Evolutionary conservation across 2,113 vertebrate genomes (phyloP).

Genomic region (Lepus timidus): DNA sequence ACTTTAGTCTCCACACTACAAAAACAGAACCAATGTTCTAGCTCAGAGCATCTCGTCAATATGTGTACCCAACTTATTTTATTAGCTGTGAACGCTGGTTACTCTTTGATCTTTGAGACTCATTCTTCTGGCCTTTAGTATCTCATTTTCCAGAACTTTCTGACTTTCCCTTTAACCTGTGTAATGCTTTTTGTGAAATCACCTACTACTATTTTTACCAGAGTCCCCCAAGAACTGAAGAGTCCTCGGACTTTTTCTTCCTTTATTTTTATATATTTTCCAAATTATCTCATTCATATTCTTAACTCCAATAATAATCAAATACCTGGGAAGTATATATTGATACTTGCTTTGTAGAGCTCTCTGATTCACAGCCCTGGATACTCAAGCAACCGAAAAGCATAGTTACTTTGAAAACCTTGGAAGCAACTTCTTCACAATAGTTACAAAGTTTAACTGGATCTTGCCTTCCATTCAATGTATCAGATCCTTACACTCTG

Average conservation of each 20-base stretch:
- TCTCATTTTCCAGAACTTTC: background rate
- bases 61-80: background rate
- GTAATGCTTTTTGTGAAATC: background rate
- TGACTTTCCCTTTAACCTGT: background rate
- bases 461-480: background rate
- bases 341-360: background rate
- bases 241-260: background rate
- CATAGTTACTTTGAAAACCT: background rate
- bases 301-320: background rate
- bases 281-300: background rate
- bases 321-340: background rate
- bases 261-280: background rate
- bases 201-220: background rate
- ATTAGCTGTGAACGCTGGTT: background rate
- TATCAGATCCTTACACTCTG: background rate
- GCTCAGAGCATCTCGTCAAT: background rate
- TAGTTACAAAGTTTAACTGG: background rate
- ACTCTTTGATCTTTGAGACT: background rate
- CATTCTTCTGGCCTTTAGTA: background rate
- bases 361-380: background rate
- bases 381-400: background rate
- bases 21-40: background rate
- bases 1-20: background rate
- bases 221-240: background rate
- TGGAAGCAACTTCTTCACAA: background rate